Conservation (phyloP, 2,797 vertebrate species). For the Danio choprae region DNA sequence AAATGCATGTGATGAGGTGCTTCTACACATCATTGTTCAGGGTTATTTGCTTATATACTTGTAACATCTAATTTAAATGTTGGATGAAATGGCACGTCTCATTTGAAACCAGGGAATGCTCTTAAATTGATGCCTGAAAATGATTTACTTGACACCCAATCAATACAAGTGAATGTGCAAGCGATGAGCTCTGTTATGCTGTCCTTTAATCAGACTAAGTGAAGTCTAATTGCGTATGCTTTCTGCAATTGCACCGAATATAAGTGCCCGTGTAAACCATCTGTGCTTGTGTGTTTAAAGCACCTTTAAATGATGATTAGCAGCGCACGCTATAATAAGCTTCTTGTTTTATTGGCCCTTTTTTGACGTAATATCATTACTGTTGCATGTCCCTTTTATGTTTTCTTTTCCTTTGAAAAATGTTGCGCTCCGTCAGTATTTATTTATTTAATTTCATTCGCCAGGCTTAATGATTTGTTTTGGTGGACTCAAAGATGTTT, state of each 20-base stretch:
- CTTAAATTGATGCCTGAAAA: conserved; percentile 31
- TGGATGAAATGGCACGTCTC: neutral
- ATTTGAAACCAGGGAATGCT: conserved; percentile 24
- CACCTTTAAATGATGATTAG: conserved; percentile 13
- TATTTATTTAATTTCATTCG: conserved; percentile 27
- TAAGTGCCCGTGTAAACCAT: neutral
- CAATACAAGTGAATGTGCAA: conserved; percentile 28
- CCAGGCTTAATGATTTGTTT: conserved; percentile 36
- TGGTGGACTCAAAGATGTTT: conserved; percentile 43
- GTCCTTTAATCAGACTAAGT: conserved; percentile 23
- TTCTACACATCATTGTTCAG: conserved; percentile 16
- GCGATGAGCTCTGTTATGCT: conserved; percentile 24
- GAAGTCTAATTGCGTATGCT: conserved; percentile 9
- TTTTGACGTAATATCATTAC: conserved; percentile 16
- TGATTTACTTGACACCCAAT: conserved; percentile 19
- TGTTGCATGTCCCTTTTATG: conserved; percentile 53
- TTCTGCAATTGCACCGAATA: neutral
- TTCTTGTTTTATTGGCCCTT: conserved; percentile 2
- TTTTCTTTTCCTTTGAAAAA: conserved; percentile 36
- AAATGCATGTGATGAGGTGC: neutral
- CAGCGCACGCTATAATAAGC: neutral
- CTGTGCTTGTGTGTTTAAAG: neutral
- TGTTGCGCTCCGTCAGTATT: conserved; percentile 41
- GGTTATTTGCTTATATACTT: conserved; percentile 14
- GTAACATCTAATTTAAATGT: neutral